Base-by-base conservation (phyloP, 2,113 vertebrate genomes). In the Rhipidura dahli region DNA sequence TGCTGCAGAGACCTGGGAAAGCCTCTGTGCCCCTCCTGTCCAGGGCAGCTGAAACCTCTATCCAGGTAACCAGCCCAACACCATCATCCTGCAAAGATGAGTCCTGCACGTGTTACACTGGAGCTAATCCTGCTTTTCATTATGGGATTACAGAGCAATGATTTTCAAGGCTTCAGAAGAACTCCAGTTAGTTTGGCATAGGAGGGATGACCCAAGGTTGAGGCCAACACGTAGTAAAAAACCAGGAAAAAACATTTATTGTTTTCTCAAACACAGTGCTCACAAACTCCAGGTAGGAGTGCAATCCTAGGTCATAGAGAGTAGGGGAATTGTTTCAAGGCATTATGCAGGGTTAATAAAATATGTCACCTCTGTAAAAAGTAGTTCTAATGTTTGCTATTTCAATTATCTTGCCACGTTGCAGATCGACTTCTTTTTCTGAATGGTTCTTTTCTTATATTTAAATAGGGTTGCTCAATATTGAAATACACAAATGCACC, bases 111-210 rank as follows among this genome's bases (percentile, higher is more conserved):
- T 59, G 80, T 72, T 20, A 31, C 51, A 15, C 63, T 22, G 26
- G 11, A 10, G 20, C 26, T 84, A 93, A 94, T 79, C 96, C 91
- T 54, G 59, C 92, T 87, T 80, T 77, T 89, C 93, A 57, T 93
- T 75, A 80, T 10, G 37, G 87, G 91, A 96, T 97, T 93, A 89
- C 1, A 49, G 45, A 77, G 57, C 68, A 63, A 18, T 13, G 47
- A 54, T 75, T 85, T 90, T 54, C 73, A 42, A 57, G 40, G 50
- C 85, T 89, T 76, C 65, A 60, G 65, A n/a, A 80, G 59, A 75
- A 12, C 57, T 69, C 42, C 45, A 57, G 50, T 66, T 65, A 15
- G 10, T 27, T 68, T 14, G 16, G 30, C 33, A n/a, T 22, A 31
- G 3, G 26, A n/a, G 11, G 39, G 16, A 30, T 3, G 27, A 45